Percentiles rank a stretch among this genome's conserved stretches.
Conservation (phyloP, 1,140 invertebrate genomes). For the Diorhabda carinulata region DNA sequence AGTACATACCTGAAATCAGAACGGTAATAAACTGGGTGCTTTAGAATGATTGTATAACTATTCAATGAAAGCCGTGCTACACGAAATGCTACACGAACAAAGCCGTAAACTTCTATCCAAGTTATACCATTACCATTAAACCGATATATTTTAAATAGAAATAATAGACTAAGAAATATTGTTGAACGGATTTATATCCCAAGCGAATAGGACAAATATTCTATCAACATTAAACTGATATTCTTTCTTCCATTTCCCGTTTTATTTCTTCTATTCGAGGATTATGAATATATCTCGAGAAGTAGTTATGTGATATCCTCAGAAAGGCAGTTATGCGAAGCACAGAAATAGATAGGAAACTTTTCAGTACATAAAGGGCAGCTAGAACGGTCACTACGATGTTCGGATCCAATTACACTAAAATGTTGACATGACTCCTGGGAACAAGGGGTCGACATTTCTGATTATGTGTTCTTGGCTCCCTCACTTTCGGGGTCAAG, state of each 20-base stretch:
- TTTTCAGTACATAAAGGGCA: conserved; percentile 2
- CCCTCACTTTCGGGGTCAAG: too few relatives aligned
- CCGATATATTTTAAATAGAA: too few relatives aligned
- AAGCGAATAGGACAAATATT: too few relatives aligned
- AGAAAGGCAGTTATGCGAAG: conserved; percentile 1
- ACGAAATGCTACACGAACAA: too few relatives aligned
- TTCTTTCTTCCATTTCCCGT: not conserved
- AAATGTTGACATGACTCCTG: conserved; percentile 2
- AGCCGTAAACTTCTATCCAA: too few relatives aligned
- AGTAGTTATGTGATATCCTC: conserved; percentile 2
- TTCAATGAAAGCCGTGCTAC: too few relatives aligned
- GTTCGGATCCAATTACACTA: not conserved
- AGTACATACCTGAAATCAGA: too few relatives aligned
- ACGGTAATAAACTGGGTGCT: too few relatives aligned
- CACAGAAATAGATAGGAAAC: not conserved
- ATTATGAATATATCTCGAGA: not conserved
- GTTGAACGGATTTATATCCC: too few relatives aligned
- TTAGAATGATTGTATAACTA: too few relatives aligned
- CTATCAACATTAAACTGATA: not conserved
- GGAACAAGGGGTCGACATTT: not conserved
- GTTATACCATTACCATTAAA: too few relatives aligned
- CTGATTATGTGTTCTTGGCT: not conserved
- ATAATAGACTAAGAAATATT: too few relatives aligned
- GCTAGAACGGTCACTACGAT: not conserved
- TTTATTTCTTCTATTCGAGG: not conserved